Evolutionary conservation across 2,113 vertebrate species (phyloP).

Genomic region (Syrrhaptes paradoxus): DNA sequence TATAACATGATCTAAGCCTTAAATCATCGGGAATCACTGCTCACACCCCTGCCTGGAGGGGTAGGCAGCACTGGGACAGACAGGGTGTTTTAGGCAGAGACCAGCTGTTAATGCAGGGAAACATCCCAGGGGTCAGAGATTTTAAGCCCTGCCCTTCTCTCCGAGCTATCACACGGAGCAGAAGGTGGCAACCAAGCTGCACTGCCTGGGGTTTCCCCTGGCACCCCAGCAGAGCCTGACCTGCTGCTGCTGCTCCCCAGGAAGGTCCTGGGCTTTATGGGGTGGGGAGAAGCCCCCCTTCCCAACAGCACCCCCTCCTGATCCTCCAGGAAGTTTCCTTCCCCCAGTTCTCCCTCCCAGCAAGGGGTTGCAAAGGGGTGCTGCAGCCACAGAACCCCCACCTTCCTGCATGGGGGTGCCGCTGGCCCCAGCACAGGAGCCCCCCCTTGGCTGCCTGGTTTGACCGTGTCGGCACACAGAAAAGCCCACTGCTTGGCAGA

Average conservation of each 20-base stretch:
- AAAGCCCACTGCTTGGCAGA: neutral
- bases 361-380: neutral
- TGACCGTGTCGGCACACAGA: neutral
- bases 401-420: too few relatives aligned
- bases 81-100: neutral
- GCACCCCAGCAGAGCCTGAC: neutral
- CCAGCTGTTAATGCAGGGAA: neutral
- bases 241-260: neutral
- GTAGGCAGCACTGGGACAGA: neutral
- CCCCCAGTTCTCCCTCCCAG: neutral
- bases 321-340: neutral
- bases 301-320: too few relatives aligned
- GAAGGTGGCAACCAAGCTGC: neutral
- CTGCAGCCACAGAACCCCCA: too few relatives aligned
- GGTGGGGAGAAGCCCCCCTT: neutral
- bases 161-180: neutral
- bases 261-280: neutral
- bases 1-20: neutral
- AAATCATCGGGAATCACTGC: neutral
- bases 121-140: neutral
- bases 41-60: neutral
- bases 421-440: accelerated
- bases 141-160: neutral
- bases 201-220: neutral
- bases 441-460: neutral